Evolutionary conservation across 2,797 vertebrate genomes (phyloP).

Genomic region (Sebastiscus tertius): DNA sequence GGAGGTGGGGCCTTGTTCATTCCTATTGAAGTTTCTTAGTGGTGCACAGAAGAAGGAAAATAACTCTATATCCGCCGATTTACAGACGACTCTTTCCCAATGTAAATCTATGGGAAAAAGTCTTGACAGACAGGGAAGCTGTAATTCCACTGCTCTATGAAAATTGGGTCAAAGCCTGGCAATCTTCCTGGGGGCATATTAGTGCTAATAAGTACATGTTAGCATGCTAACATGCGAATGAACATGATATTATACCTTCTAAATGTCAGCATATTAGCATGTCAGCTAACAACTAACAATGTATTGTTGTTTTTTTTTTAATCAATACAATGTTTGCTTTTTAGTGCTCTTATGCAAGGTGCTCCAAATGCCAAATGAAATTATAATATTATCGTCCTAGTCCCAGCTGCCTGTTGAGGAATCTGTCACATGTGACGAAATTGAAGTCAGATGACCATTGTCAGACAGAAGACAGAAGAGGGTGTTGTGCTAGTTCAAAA

Average conservation of each 20-base stretch:
- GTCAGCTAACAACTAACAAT: neutral
- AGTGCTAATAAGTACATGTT: neutral
- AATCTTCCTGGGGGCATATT: too few relatives aligned
- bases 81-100: too few relatives aligned
- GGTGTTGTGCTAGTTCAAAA: conserved; percentile 22
- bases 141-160: neutral
- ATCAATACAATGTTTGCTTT: neutral
- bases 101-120: too few relatives aligned
- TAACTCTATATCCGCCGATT: too few relatives aligned
- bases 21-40: too few relatives aligned
- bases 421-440: conserved; percentile 42
- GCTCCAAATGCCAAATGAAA: neutral
- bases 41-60: too few relatives aligned
- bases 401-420: neutral
- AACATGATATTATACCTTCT: neutral
- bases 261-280: neutral
- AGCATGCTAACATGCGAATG: neutral
- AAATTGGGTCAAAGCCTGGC: too few relatives aligned
- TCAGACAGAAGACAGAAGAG: conserved; percentile 19
- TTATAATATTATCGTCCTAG: neutral
- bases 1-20: too few relatives aligned
- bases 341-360: neutral
- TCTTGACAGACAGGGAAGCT: neutral
- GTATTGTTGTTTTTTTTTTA: neutral
- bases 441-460: conserved; percentile 75